Evolutionary conservation across 1,140 invertebrate genomes (phyloP).

Genomic region (Zaprionus ornatus): DNA sequence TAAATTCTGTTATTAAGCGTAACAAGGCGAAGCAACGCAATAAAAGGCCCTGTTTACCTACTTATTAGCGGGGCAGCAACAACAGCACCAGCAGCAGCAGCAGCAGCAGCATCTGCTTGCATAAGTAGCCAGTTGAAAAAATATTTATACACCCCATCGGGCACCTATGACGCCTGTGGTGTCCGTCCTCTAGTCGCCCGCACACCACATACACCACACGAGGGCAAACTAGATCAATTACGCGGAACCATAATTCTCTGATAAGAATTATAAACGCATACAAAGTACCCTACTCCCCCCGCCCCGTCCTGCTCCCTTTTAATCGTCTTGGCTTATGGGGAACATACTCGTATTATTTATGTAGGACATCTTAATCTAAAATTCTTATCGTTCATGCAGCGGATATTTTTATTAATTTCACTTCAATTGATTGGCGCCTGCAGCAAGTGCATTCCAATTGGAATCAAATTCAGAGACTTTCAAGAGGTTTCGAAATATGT

Average conservation of each 20-base stretch:
- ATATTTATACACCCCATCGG: conserved; percentile 58
- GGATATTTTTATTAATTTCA: neutral
- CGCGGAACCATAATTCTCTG: conserved; percentile 51
- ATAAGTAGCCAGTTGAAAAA: conserved; percentile 47
- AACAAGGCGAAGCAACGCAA: conserved; percentile 3
- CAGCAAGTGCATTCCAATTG: neutral
- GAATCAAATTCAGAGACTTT: neutral
- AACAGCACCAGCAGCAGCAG: neutral
- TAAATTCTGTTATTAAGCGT: neutral
- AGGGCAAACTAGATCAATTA: conserved; percentile 73
- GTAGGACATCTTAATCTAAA: conserved; percentile 1
- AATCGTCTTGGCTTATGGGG: neutral
- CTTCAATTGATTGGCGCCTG: neutral
- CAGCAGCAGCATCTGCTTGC: conserved; percentile 55
- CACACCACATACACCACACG: conserved; percentile 3
- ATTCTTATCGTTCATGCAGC: neutral
- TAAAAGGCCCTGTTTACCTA: conserved; percentile 47
- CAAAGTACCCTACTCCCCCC: neutral
- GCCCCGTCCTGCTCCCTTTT: neutral
- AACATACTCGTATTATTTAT: neutral
- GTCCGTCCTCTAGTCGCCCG: neutral
- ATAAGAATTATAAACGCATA: conserved; percentile 45
- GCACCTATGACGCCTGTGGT: conserved; percentile 5
- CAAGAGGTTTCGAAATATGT: neutral
- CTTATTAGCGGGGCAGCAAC: conserved; percentile 58